A percentile compares a stretch with the other conserved stretches of the same genome.
These are phyloP conservation scores for Bilobella aurantiaca DNA, from an alignment of 1,140 invertebrate genomes.

Conservation along the genomic window DNA sequence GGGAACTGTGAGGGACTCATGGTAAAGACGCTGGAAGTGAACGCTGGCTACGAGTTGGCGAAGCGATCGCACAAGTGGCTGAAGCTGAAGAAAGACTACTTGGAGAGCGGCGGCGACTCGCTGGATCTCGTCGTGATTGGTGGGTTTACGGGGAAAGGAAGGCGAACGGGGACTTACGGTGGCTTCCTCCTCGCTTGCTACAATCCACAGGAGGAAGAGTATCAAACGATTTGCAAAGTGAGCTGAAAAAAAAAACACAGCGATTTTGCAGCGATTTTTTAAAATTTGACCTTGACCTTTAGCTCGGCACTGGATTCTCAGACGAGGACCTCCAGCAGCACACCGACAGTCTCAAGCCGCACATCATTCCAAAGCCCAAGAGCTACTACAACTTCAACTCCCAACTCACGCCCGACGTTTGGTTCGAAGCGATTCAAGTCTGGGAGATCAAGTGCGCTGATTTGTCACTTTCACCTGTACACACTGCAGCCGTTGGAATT, in stretches of 20 bases:
- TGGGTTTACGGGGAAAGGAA: constrained; percentile 86
- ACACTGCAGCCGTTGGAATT: constrained; percentile 78
- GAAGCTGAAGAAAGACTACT: constrained; percentile 96
- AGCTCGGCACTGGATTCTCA: constrained; percentile 95
- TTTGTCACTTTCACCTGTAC: constrained; percentile 89
- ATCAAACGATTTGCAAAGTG: constrained; percentile 84
- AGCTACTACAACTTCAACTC: constrained; percentile 77
- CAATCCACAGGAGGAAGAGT: constrained; percentile 84
- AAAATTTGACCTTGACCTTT: constrained; percentile 19
- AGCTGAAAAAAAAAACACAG: constrained; percentile 2
- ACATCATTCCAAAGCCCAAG: constrained; percentile 61
- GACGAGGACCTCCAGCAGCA: constrained; percentile 79
- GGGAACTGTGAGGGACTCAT: constrained; percentile 97
- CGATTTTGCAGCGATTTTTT: neutral
- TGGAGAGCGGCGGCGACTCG: constrained; percentile 89
- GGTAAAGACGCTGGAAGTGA: constrained; percentile 89
- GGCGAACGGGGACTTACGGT: constrained; percentile 85
- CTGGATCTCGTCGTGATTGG: constrained; percentile 93
- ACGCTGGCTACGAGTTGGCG: constrained; percentile 96
- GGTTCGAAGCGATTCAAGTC: constrained; percentile 85
- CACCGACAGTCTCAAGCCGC: constrained; percentile 64
- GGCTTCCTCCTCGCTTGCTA: constrained; percentile 96
- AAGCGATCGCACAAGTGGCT: constrained; percentile 95
- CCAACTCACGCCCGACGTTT: constrained; percentile 74
- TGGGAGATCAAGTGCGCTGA: constrained; percentile 99